Evolutionary conservation across 1,140 invertebrate species (phyloP), one percentile per base, ranked within the genome.

Genomic region (Drosophila malerkotliana): DNA sequence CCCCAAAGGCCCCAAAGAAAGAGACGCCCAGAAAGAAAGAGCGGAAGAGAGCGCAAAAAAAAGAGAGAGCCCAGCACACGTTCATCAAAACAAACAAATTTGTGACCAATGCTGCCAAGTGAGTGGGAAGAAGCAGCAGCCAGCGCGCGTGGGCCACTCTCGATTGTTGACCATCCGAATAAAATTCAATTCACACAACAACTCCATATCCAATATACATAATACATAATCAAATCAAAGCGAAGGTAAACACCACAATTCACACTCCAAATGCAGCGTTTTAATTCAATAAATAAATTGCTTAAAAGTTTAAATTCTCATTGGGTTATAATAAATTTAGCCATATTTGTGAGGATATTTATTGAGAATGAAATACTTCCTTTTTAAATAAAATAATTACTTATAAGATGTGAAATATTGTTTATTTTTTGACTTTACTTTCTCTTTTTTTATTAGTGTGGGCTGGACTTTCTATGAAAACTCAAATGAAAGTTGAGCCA

Each of bases 1-100:
- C 34, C 6, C 32, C 15, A 59, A 41, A 3, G 21, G 21, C 34
- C 12, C 21, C 44, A 18, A 55, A 44, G 24, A 58, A 57, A 61
- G 59, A 15, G 28, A 28, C 4, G 3, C 30, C 14, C 28, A 30
- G 49, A 28, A 49, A 48, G n/a, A 44, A 15, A 14, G 34, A 2
- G 41, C 3, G 4, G 10, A 4, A 37, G 12, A 10, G 10, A 12
- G 34, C 3, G 1, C 12, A 28, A 1, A 14, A 4, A 4, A 14
- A 44, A 47, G 7, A 9, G 15, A 14, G 18, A 47, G 44, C 15
- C 18, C 8, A 18, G 9, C 59, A 74, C 61, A 47, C 52, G 72
- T 54, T 79, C 60, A 80, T 79, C 60, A 80, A 85, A 85, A 77
- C 77, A 84, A 84, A 85, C 81, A 85, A 73, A 72, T 57, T 41